A percentile compares a stretch with the other conserved stretches of the same genome.
Conservation (phyloP, 2,113 vertebrate genomes). For the Pungitius pungitius region DNA sequence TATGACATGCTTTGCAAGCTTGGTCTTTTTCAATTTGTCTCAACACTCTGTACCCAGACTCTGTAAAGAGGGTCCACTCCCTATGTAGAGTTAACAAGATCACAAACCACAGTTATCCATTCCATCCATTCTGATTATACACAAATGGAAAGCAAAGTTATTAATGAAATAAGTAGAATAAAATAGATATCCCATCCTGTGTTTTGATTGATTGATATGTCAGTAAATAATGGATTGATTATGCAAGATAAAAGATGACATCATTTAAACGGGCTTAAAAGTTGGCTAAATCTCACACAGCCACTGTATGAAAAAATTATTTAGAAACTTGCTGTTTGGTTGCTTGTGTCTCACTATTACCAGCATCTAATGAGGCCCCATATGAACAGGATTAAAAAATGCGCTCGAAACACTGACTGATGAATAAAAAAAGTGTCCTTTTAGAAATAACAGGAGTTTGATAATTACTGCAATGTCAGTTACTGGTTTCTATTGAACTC, state of each 20-base stretch:
- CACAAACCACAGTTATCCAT: too few relatives aligned
- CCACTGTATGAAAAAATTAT: not conserved
- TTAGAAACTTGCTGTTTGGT: constrained; percentile 19
- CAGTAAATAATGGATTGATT: not conserved
- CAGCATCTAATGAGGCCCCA: constrained; percentile 42
- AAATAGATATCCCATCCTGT: not conserved
- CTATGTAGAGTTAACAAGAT: too few relatives aligned
- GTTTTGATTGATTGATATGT: constrained; percentile 7
- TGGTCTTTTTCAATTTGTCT: too few relatives aligned
- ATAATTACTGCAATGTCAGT: constrained; percentile 22
- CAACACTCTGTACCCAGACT: too few relatives aligned
- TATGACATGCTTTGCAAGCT: too few relatives aligned
- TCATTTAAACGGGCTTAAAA: constrained; percentile 12
- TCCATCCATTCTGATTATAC: too few relatives aligned
- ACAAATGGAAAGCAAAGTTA: too few relatives aligned
- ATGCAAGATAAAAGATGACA: constrained; percentile 7
- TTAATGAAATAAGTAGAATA: not conserved
- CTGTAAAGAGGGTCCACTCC: too few relatives aligned
- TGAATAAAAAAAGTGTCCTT: not conserved
- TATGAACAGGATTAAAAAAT: constrained; percentile 28
- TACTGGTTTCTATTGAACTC: not conserved
- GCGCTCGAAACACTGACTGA: not conserved
- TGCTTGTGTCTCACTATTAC: constrained; percentile 2
- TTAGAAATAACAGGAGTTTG: not conserved
- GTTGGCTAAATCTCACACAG: not conserved